A percentile compares a stretch with the other conserved stretches of the same genome.
These are phyloP conservation scores for Caenorhabditis sp. DNA, from an alignment of 2,888 invertebrate species.

Conservation along the genomic window DNA sequence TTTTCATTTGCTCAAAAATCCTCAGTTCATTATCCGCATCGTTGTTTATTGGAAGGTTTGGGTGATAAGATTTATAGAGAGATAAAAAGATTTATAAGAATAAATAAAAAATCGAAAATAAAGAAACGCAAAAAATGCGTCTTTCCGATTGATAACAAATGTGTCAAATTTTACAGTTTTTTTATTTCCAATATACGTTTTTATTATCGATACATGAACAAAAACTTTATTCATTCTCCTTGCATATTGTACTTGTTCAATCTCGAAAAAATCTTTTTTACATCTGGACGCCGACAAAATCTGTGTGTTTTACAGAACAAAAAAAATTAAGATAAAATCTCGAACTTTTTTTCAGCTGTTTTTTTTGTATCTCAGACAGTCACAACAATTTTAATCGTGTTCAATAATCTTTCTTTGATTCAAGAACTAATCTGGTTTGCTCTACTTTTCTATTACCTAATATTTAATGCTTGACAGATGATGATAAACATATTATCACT, in stretches of 20 bases:
- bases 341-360: neutral
- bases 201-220: neutral
- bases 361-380: neutral
- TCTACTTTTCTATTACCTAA: neutral
- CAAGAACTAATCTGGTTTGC: too few species aligned
- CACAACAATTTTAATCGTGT: neutral
- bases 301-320: neutral
- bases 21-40: too few species aligned
- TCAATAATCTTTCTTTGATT: neutral
- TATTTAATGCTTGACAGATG: too few species aligned
- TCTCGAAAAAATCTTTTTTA: too few species aligned
- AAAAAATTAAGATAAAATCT: neutral
- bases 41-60: too few species aligned
- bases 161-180: conserved; percentile 43
- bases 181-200: neutral
- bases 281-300: neutral
- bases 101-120: neutral
- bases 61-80: neutral
- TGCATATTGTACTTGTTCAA: too few species aligned
- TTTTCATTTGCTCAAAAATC: neutral
- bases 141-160: conserved; percentile 20
- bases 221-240: neutral
- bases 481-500: too few species aligned
- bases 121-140: neutral
- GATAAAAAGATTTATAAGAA: neutral